Evolutionary conservation across 2,888 invertebrate genomes (phyloP).

Genomic region (Tupiocoris notatus): DNA sequence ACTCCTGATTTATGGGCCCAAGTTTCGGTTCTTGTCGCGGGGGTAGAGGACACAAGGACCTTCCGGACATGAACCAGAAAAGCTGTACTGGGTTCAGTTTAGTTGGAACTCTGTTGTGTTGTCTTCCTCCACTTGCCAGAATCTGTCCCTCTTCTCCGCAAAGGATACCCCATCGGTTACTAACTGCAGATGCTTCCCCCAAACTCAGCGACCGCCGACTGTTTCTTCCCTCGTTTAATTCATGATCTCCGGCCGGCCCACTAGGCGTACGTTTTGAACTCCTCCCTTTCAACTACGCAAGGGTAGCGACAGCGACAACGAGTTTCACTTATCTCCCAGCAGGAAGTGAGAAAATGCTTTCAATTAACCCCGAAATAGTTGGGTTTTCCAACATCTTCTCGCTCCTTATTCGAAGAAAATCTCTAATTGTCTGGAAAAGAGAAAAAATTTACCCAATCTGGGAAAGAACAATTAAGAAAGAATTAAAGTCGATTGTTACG

Average conservation of each 20-base stretch:
- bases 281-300: background rate
- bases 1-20: background rate
- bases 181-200: too few species aligned
- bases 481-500: too few species aligned
- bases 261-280: too few species aligned
- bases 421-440: too few species aligned
- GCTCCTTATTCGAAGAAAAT: too few species aligned
- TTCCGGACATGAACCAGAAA: background rate
- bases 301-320: background rate
- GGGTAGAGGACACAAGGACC: too few species aligned
- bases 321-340: background rate
- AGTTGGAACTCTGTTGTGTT: background rate
- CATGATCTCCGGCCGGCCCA: background rate
- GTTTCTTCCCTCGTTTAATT: background rate
- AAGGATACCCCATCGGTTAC: background rate
- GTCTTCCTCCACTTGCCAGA: background rate
- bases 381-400: too few species aligned
- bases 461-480: too few species aligned
- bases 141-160: background rate
- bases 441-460: too few species aligned
- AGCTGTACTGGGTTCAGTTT: background rate
- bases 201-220: background rate
- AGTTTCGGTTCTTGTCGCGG: background rate
- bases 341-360: too few species aligned
- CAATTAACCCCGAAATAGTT: too few species aligned